Percentiles rank a stretch among this genome's conserved stretches.
Conservation (phyloP, 2,888 invertebrate species). For the Leptarthrus brevirostris region DNA sequence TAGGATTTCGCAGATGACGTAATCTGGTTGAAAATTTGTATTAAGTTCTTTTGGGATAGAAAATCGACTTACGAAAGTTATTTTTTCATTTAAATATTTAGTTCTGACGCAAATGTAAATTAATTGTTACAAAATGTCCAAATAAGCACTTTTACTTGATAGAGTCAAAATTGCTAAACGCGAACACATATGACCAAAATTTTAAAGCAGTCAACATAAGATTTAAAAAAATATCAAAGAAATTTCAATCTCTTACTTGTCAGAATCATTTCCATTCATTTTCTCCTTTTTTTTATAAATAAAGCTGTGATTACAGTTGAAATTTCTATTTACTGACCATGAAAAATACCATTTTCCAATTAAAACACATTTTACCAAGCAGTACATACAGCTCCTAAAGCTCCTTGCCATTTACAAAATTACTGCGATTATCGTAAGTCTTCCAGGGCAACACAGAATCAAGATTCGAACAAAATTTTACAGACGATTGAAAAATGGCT, state of each 20-base stretch:
- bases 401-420: background rate
- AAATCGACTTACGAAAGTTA: background rate
- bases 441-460: background rate
- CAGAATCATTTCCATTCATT: too few relatives aligned
- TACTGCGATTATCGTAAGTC: background rate
- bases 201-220: too few relatives aligned
- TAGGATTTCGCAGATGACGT: constrained; percentile 15
- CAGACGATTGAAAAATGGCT: background rate
- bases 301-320: too few relatives aligned
- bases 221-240: too few relatives aligned
- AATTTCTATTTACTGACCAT: background rate
- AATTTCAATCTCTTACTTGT: too few relatives aligned
- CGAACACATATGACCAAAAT: too few relatives aligned
- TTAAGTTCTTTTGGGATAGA: background rate
- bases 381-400: background rate
- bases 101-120: too few relatives aligned
- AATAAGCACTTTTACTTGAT: too few relatives aligned
- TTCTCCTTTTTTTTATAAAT: background rate
- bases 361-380: background rate
- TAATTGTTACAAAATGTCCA: too few relatives aligned
- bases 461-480: background rate
- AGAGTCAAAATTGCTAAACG: too few relatives aligned
- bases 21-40: constrained; percentile 25
- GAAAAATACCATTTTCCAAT: background rate
- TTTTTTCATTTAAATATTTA: constrained; percentile 14